Conservation (phyloP, 1,140 invertebrate species). For the Aphelinus certus region DNA sequence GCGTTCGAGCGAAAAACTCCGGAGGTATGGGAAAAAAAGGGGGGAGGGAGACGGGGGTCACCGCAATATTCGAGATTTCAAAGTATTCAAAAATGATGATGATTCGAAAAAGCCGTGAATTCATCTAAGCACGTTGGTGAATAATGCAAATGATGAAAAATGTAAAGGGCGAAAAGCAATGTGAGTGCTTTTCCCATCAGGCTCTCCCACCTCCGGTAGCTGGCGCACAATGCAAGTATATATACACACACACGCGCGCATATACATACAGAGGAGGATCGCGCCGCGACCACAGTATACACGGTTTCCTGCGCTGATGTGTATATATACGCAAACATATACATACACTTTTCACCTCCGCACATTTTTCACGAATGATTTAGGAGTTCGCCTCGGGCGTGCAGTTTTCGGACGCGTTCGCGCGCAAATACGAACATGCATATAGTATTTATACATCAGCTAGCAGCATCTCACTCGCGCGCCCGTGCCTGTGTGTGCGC, state of each 20-base stretch:
- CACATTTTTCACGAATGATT: conserved; percentile 46
- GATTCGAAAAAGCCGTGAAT: no score
- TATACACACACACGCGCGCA: background rate
- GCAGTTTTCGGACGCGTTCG: conserved; percentile 28
- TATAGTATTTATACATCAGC: background rate
- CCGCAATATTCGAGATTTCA: no score
- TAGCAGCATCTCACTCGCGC: no score
- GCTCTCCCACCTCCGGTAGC: background rate
- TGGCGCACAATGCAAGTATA: background rate
- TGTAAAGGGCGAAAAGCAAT: no score
- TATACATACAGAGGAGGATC: background rate
- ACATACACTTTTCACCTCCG: conserved; percentile 9
- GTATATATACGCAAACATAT: conserved; percentile 2
- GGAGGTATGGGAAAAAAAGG: background rate
- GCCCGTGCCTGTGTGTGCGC: no score
- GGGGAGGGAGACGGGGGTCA: no score
- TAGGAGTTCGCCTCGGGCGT: conserved; percentile 25
- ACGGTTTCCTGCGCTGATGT: background rate
- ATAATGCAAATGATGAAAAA: no score
- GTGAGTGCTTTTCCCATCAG: conserved; percentile 20
- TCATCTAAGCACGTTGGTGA: no score
- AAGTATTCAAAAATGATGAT: no score
- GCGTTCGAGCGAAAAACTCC: background rate
- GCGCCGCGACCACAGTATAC: background rate
- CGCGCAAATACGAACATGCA: conserved; percentile 11